Evolutionary conservation across 2,888 invertebrate species (phyloP).

Genomic region (Watsonalla binaria): DNA sequence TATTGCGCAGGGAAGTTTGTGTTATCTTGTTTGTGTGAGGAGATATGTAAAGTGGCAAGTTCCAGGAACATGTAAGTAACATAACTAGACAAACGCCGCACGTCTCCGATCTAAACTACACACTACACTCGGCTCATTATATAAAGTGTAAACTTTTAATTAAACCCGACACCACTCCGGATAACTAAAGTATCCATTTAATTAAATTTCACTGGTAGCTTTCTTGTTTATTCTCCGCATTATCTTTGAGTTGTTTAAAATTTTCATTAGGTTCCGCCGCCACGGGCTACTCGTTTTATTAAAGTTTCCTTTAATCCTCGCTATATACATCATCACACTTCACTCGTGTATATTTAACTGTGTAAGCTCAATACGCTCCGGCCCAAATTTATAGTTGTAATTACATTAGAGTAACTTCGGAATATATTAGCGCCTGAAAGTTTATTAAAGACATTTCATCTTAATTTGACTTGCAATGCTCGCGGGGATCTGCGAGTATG

Average conservation of each 20-base stretch:
- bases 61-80: background rate
- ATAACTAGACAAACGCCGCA: background rate
- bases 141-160: background rate
- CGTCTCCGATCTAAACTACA: background rate
- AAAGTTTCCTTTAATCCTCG: background rate
- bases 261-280: background rate
- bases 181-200: background rate
- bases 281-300: background rate
- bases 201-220: background rate
- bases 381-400: constrained; percentile 8
- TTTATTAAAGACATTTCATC: constrained; percentile 4
- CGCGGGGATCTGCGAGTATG: background rate
- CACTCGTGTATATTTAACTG: background rate
- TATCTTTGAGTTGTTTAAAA: constrained; percentile 1
- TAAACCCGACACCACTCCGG: background rate
- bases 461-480: constrained; percentile 3
- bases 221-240: background rate
- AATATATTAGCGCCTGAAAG: constrained; percentile 2
- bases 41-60: too few species aligned
- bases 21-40: too few species aligned
- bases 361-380: too few species aligned
- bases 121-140: background rate
- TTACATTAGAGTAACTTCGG: constrained; percentile 4
- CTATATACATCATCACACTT: background rate
- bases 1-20: too few species aligned